phyloP scores from a whole-genome alignment of 2,888 invertebrate genomes.

The Rotaria socialis region DNA sequence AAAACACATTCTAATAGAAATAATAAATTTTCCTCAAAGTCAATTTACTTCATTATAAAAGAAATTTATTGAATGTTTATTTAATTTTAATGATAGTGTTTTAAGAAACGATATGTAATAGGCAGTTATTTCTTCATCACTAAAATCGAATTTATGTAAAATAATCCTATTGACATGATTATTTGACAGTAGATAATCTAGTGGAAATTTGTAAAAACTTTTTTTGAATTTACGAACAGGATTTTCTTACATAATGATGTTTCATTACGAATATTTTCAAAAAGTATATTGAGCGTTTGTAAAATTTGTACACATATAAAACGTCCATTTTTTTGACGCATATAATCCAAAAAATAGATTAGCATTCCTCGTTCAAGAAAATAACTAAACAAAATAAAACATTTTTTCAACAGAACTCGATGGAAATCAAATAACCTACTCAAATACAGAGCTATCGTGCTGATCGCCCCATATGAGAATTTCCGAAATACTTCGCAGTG shows the following conservation, averaged over 20 bases:
- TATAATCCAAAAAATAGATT: constrained; percentile 89
- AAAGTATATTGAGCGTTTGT: constrained; percentile 94
- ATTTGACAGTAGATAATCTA: constrained; percentile 96
- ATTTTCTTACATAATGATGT: constrained; percentile 87
- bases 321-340: constrained; percentile 93
- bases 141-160: constrained; percentile 97
- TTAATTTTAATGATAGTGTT: constrained; percentile 90
- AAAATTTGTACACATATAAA: constrained; percentile 94
- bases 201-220: constrained; percentile 8
- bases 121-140: constrained; percentile 97
- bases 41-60: constrained; percentile 87
- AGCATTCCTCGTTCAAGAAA: constrained; percentile 99
- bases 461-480: constrained; percentile 99
- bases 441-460: constrained; percentile 97
- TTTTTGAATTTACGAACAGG: not conserved
- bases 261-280: constrained; percentile 97
- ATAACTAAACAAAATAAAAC: constrained; percentile 69
- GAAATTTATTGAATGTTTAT: constrained; percentile 96
- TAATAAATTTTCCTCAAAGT: not conserved
- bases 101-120: constrained; percentile 99
- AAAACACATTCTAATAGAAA: not conserved
- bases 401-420: too few species aligned
- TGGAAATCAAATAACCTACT: constrained; percentile 66
- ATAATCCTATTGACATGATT: constrained; percentile 99
- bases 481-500: constrained; percentile 90